Percentiles rank a stretch among this genome's conserved stretches.
Conservation (phyloP, 2,797 vertebrate genomes). For the Anguilla megastoma region DNA sequence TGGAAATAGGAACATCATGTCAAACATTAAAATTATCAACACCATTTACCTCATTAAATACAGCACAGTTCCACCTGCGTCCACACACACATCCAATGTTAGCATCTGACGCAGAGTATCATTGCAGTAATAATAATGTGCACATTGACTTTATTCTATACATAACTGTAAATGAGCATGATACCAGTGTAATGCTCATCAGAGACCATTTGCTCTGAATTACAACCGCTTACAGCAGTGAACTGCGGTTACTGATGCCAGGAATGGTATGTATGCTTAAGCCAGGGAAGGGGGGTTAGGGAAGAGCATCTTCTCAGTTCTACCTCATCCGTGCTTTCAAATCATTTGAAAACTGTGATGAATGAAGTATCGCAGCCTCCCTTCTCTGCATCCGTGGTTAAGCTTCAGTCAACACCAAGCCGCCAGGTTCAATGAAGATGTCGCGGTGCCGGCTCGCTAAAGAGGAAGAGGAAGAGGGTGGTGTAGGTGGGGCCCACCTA, state of each 20-base stretch:
- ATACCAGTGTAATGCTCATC: background rate
- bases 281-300: background rate
- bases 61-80: background rate
- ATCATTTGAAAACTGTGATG: background rate
- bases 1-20: background rate
- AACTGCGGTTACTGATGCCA: background rate
- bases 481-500: background rate
- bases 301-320: background rate
- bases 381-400: background rate
- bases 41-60: slow-evolving; percentile 10
- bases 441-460: background rate
- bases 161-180: background rate
- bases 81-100: background rate
- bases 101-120: background rate
- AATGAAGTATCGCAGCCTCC: background rate
- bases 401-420: background rate
- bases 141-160: slow-evolving; percentile 1
- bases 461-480: background rate
- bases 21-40: slow-evolving; percentile 1
- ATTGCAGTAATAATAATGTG: slow-evolving; percentile 9
- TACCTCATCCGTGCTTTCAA: background rate
- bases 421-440: background rate
- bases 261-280: background rate
- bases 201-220: background rate
- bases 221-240: background rate